Evolutionary conservation across 1,140 invertebrate genomes (phyloP).

Genomic region (Magallana ariakensis): DNA sequence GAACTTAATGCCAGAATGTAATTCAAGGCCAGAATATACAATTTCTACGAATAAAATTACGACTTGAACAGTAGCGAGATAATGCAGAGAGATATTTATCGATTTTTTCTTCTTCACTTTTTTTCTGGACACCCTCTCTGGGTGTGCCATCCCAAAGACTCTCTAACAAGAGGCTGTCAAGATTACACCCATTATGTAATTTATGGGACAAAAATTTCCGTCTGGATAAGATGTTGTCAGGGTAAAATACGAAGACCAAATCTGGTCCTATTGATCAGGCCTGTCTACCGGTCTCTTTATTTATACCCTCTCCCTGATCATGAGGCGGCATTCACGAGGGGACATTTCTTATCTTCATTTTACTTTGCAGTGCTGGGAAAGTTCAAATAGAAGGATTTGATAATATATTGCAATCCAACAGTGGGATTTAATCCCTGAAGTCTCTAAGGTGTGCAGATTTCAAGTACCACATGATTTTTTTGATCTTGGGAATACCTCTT

Average conservation of each 20-base stretch:
- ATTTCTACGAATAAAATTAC: too few relatives aligned
- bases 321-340: background rate
- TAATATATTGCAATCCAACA: background rate
- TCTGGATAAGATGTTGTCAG: conserved; percentile 18
- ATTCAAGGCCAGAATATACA: too few relatives aligned
- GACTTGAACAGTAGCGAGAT: too few relatives aligned
- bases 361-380: background rate
- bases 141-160: background rate
- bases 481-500: background rate
- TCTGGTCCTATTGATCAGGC: background rate
- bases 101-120: background rate
- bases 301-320: background rate
- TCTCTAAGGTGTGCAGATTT: background rate
- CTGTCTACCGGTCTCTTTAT: background rate
- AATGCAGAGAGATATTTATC: background rate
- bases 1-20: too few relatives aligned
- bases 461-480: background rate
- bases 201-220: background rate
- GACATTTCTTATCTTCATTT: conserved; percentile 6
- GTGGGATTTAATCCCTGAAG: background rate
- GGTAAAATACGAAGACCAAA: background rate
- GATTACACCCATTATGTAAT: background rate
- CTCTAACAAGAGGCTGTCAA: background rate
- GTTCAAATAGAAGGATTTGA: background rate
- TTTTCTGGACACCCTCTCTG: background rate